phyloP scores from a whole-genome alignment of 1,140 invertebrate species.

The Drosophila murphyi region DNA sequence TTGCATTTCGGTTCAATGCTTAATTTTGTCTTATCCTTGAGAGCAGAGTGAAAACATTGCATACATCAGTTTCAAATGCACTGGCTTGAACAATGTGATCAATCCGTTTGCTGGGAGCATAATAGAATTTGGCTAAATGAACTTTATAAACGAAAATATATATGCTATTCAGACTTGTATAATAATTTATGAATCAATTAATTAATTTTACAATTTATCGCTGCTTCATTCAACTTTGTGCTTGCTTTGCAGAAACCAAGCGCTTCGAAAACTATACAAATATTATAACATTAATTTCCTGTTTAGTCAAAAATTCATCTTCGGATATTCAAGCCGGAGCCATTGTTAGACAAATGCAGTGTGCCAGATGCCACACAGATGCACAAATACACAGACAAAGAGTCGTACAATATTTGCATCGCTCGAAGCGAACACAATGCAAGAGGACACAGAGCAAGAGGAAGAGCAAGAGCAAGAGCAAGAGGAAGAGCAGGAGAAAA shows the following conservation, averaged over 20 bases:
- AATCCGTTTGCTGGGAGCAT: no score
- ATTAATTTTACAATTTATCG: no score
- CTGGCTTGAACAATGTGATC: no score
- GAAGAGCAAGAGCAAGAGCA: background rate
- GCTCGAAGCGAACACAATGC: background rate
- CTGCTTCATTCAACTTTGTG: no score
- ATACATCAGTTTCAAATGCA: no score
- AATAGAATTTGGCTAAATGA: no score
- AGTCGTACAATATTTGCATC: slow-evolving; percentile 11
- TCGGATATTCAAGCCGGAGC: background rate
- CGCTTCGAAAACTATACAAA: background rate
- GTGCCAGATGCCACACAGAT: background rate
- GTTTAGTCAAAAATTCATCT: background rate
- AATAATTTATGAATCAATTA: no score
- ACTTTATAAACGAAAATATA: no score
- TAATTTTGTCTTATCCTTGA: background rate
- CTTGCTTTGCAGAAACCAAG: no score
- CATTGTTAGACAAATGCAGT: background rate
- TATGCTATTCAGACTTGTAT: no score
- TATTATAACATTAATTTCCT: slow-evolving; percentile 9
- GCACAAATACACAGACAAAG: background rate
- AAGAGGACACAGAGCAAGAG: no score
- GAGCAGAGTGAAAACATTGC: no score
- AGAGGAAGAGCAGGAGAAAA: background rate
- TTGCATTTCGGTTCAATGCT: background rate